phyloP scores from a whole-genome alignment of 2,113 vertebrate genomes.

The Channa argus region DNA sequence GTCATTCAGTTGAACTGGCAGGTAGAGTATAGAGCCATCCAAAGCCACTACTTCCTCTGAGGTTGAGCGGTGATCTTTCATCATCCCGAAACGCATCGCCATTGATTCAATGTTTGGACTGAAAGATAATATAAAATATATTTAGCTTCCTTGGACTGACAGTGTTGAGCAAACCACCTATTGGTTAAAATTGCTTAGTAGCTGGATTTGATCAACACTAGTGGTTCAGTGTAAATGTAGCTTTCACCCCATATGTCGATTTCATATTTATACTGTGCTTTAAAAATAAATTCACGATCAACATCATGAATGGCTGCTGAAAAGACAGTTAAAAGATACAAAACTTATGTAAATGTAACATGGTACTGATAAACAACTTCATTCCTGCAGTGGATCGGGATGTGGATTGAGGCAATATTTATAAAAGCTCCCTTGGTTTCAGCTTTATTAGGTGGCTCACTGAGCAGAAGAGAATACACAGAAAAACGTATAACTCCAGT shows the following conservation, averaged over 20 bases:
- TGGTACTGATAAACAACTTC: slow-evolving; percentile 95
- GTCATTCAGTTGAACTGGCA: slow-evolving; percentile 88
- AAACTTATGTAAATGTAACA: slow-evolving; percentile 89
- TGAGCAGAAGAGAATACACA: slow-evolving; percentile 66
- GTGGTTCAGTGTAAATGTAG: too few relatives aligned
- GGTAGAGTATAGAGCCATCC: slow-evolving; percentile 93
- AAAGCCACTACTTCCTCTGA: slow-evolving; percentile 93
- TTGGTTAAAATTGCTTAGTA: too few relatives aligned
- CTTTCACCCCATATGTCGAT: too few relatives aligned
- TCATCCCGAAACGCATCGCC: slow-evolving; percentile 87
- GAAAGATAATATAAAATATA: slow-evolving; percentile 32
- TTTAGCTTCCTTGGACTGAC: too few relatives aligned
- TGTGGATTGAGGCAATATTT: slow-evolving; percentile 86
- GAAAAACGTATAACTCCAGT: slow-evolving; percentile 2
- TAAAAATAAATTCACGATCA: not conserved
- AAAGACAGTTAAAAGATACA: not conserved
- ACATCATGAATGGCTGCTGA: not conserved
- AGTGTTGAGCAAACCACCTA: too few relatives aligned
- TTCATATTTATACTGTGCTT: too few relatives aligned
- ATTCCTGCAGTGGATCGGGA: slow-evolving; percentile 89
- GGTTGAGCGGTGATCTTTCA: slow-evolving; percentile 88
- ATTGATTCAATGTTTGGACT: slow-evolving; percentile 93
- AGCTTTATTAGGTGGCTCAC: slow-evolving; percentile 76
- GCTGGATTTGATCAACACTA: too few relatives aligned
- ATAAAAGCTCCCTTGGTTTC: slow-evolving; percentile 81